These are phyloP conservation scores for Charanyca ferruginea DNA, from an alignment of 2,888 invertebrate species.

Conservation along the genomic window DNA sequence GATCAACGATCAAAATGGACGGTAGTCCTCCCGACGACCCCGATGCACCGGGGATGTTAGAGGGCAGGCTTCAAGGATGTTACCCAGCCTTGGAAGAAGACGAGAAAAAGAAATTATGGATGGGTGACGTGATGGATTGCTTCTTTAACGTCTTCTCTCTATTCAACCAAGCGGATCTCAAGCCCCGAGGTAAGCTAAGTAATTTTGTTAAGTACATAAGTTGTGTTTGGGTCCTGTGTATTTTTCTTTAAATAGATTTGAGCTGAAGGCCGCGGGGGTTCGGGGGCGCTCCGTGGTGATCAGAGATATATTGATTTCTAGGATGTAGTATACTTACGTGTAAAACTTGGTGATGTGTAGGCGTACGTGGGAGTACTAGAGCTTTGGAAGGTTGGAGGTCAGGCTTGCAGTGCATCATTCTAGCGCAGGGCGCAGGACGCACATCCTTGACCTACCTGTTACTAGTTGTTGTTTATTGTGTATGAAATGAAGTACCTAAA, in stretches of 20 bases:
- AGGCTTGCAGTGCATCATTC: background rate
- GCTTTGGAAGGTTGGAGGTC: background rate
- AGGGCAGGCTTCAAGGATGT: slow-evolving; percentile 65
- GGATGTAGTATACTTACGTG: slow-evolving; percentile 16
- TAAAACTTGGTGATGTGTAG: background rate
- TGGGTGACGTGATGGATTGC: slow-evolving; percentile 96
- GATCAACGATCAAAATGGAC: slow-evolving; percentile 54
- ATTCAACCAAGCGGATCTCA: slow-evolving; percentile 95
- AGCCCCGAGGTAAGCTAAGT: slow-evolving; percentile 90
- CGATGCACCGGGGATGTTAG: slow-evolving; percentile 53
- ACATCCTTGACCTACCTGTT: slow-evolving; percentile 16
- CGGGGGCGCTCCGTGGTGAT: slow-evolving; percentile 61
- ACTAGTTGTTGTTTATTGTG: background rate
- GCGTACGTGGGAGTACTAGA: background rate
- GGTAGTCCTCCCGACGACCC: slow-evolving; percentile 59
- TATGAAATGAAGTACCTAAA: slow-evolving; percentile 1
- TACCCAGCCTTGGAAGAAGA: slow-evolving; percentile 52
- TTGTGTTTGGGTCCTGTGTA: slow-evolving; percentile 26
- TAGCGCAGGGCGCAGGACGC: background rate
- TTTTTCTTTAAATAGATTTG: slow-evolving; percentile 48
- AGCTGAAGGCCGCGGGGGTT: slow-evolving; percentile 71
- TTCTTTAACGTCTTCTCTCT: slow-evolving; percentile 97
- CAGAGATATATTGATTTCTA: slow-evolving; percentile 30
- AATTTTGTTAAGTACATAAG: slow-evolving; percentile 18
- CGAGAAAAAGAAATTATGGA: slow-evolving; percentile 92